Base-by-base conservation (phyloP, 1,140 invertebrate species). In the Aphelinus certus region DNA sequence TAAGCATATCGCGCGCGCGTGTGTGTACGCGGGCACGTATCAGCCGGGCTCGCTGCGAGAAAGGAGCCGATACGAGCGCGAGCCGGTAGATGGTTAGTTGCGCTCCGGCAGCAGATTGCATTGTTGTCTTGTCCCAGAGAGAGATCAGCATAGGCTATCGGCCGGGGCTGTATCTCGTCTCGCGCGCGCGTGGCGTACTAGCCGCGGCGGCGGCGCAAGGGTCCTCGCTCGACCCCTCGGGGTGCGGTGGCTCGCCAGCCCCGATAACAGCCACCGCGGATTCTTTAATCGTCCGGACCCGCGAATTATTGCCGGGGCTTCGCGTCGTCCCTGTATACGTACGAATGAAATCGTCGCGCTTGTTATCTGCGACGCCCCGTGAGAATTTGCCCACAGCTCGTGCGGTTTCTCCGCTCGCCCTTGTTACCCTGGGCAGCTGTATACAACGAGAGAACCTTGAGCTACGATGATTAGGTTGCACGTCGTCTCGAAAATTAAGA, bases 101-200 rank as follows among this genome's bases (percentile, higher is more conserved):
- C 72, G 74, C 71, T 80, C 78, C 80, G 85, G 26, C 26, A 26
- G 26, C 26, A 26, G 26, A 87, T 86, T 86, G 84, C 83, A 88
- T 87, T 88, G 86, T 88, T 87, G 86, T 87, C 86, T 87, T 87
- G 86, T 88, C 85, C 85, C 79, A 85, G 83, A 86, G 58, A 71
- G 86, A 86, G 86, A 86, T 87, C 81, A 78, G 80, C 77, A 45
- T 85, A 86, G 86, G 86, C 84, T 87, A 87, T 87, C 85, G 81
- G 85, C 82, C 84, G 80, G 80, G 79, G 69, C 73, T 79, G 81
- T 86, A 86, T 84, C 82, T 69, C 64, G 1, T 43, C 53, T 53
- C 60, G 9, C 46, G 71, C 64, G 60, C 71, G 80, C 76, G 26
- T 26, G 26, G 26, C 26, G 26, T 26, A 26, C 79, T 78, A 76